Percentiles rank a stretch among this genome's conserved stretches.
Conservation (phyloP, 1,140 invertebrate genomes). For the Cecropterus lyciades region DNA sequence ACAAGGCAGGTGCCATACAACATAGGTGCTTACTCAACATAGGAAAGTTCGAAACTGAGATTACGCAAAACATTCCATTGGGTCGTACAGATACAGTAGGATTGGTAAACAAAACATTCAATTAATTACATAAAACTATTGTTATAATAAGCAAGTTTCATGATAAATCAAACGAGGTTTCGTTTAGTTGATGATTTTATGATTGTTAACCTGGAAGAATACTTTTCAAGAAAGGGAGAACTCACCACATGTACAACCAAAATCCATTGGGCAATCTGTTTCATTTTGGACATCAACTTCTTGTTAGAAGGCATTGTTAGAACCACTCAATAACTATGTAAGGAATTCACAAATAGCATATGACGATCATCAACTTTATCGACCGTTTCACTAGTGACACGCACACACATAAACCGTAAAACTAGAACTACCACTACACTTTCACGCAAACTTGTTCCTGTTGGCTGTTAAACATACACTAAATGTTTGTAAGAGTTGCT, state of each 20-base stretch:
- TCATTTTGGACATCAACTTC: constrained; percentile 75
- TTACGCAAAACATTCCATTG: constrained; percentile 24
- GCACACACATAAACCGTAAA: constrained; percentile 69
- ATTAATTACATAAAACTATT: constrained; percentile 5
- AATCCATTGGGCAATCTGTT: constrained; percentile 76
- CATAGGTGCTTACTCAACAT: neutral
- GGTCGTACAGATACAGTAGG: constrained; percentile 1
- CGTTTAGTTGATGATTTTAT: too few species aligned
- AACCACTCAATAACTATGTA: constrained; percentile 53
- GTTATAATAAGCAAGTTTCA: neutral
- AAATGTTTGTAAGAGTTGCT: constrained; percentile 58
- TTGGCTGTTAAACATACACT: constrained; percentile 39
- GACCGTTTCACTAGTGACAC: constrained; percentile 79
- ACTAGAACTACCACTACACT: constrained; percentile 71
- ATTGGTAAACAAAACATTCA: constrained; percentile 14
- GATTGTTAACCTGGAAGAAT: constrained; percentile 6
- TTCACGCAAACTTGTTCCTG: constrained; percentile 72
- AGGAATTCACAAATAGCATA: constrained; percentile 76
- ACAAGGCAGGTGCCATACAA: constrained; percentile 12
- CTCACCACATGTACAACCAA: constrained; percentile 78
- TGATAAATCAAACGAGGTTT: neutral
- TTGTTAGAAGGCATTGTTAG: constrained; percentile 78
- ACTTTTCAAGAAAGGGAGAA: constrained; percentile 35
- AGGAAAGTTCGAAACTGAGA: constrained; percentile 9
- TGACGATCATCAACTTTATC: constrained; percentile 74